Evolutionary conservation across 2,797 vertebrate species (phyloP), one percentile per base, ranked within the genome.

Genomic region (Florisuga fusca): DNA sequence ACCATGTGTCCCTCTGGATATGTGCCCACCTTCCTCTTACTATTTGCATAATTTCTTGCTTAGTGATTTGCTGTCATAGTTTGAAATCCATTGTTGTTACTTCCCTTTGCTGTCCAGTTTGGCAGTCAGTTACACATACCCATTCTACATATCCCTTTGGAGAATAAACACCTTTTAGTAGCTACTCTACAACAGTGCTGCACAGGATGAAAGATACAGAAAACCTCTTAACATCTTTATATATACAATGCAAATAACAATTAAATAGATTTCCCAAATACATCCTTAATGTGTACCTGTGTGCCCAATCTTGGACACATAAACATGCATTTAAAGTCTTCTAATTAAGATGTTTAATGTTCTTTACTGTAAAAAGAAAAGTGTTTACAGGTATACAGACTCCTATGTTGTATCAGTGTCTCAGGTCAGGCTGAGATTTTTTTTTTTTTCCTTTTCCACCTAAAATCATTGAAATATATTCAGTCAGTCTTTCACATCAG

Each of bases 381-480:
- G 48, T 63, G 76, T 92, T 95, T 89, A 64, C 79, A 88, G 50
- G 41, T 91, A 91, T 89, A 93, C 77, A 46, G 66, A 27, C 22
- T 83, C 26, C 36, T 91, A 0, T 90, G 91, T 92, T 93, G 22
- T 95, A 79, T 95, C 95, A 92, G 45, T 96, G 57, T 96, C 95
- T 95, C 48, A 15, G 87, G 88, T 93, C 88, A 95, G 81, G 43
- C 86, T 94, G 80, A 87, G 84, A 79, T 83, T 45, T 45, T 46
- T 93, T 94, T 93, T 94, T 92, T 58, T 46, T 62, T 73, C 73
- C 53, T 41, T 94, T 96, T 95, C 91, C 50, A 66, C 21, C 92
- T 97, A 90, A 97, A 97, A 89, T 95, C 90, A 94, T 91, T 97
- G 97, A 96, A 97, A 97, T 97, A 94, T 96, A 97, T 97, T 97